These are phyloP conservation scores for Leptodactylus fuscus DNA, from an alignment of 2,113 vertebrate genomes.

Conservation along the genomic window DNA sequence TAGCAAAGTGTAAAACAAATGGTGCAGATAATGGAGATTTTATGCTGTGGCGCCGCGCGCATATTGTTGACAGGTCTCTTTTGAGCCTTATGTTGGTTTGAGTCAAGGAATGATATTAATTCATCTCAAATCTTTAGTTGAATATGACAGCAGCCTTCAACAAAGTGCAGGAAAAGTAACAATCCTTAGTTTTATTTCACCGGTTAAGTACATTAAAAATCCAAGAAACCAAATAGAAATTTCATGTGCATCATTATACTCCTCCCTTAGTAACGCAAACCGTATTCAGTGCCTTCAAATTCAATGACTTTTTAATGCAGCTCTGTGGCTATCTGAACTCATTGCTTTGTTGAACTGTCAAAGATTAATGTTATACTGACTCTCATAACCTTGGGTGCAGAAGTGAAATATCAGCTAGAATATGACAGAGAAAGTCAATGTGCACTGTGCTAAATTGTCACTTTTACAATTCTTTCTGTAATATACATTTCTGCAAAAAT, in stretches of 20 bases:
- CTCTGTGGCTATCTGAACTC: slow-evolving; percentile 37
- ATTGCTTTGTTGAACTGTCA: slow-evolving; percentile 55
- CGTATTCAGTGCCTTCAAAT: slow-evolving; percentile 30
- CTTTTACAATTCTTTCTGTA: slow-evolving; percentile 47
- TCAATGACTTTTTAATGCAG: slow-evolving; percentile 46
- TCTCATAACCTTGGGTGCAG: slow-evolving; percentile 54
- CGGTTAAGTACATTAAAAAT: slow-evolving; percentile 9
- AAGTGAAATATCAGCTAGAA: slow-evolving; percentile 51
- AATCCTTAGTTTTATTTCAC: background rate
- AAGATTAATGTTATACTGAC: slow-evolving; percentile 50
- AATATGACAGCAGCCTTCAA: background rate
- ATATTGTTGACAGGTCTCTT: background rate
- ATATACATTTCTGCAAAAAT: slow-evolving; percentile 51
- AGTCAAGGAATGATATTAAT: background rate
- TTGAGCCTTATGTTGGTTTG: background rate
- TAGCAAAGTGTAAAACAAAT: slow-evolving; percentile 12
- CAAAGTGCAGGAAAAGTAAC: background rate
- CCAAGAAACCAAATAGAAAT: slow-evolving; percentile 31
- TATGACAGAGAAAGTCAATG: slow-evolving; percentile 45
- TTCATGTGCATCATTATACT: slow-evolving; percentile 32
- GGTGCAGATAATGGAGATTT: background rate
- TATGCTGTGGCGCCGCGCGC: too few relatives aligned
- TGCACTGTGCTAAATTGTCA: slow-evolving; percentile 42
- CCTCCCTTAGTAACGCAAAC: slow-evolving; percentile 18
- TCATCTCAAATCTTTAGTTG: background rate